phyloP scores from a whole-genome alignment of 2,797 vertebrate species.

The Aythya fuligula region DNA sequence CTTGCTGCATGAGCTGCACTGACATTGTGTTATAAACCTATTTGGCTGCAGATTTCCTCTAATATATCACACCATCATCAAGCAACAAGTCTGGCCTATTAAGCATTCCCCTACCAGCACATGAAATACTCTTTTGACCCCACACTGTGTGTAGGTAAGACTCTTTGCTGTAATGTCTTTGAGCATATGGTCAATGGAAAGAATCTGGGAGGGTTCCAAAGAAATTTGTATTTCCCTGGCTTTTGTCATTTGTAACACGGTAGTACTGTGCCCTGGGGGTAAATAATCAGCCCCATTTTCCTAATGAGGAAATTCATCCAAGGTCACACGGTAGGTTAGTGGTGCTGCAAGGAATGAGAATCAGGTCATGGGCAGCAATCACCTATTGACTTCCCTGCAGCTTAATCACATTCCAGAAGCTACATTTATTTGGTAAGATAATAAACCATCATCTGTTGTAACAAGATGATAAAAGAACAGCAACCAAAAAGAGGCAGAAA shows the following conservation, averaged over 20 bases:
- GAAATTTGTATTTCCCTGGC: slow-evolving; percentile 8
- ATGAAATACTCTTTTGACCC: neutral
- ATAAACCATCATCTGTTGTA: slow-evolving; percentile 10
- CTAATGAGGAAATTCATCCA: slow-evolving; percentile 60
- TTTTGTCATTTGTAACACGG: neutral
- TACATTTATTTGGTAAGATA: neutral
- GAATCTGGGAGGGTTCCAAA: slow-evolving; percentile 51
- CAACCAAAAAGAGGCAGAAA: slow-evolving; percentile 17
- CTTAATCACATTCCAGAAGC: slow-evolving; percentile 3
- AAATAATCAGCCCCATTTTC: slow-evolving; percentile 48
- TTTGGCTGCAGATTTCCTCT: neutral
- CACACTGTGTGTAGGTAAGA: accelerated
- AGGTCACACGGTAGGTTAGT: slow-evolving; percentile 25
- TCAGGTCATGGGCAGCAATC: slow-evolving; percentile 30
- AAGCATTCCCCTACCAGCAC: neutral
- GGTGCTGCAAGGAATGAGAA: slow-evolving; percentile 18
- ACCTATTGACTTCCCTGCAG: neutral
- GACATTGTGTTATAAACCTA: neutral
- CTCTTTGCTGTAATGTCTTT: neutral
- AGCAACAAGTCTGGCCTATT: neutral
- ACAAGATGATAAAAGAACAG: neutral
- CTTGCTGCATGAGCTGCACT: neutral
- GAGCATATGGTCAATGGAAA: slow-evolving; percentile 44
- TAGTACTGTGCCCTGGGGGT: neutral
- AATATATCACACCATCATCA: neutral